These are phyloP conservation scores for Thomomys bottae DNA, from an alignment of 2,113 vertebrate species.

Conservation along the genomic window DNA sequence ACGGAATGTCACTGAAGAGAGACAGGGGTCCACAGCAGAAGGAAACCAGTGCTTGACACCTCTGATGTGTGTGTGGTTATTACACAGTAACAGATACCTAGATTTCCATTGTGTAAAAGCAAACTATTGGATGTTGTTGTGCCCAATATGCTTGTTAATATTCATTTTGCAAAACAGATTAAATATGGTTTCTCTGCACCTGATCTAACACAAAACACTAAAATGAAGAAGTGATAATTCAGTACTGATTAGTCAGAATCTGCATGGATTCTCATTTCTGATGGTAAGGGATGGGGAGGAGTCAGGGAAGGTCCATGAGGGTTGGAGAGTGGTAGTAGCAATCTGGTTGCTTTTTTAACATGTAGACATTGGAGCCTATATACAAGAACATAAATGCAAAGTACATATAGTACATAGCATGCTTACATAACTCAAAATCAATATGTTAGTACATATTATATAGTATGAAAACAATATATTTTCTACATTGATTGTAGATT, in stretches of 20 bases:
- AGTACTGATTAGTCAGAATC: neutral
- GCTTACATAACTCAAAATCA: neutral
- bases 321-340: neutral
- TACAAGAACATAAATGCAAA: neutral
- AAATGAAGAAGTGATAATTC: neutral
- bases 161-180: constrained; percentile 19
- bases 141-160: neutral
- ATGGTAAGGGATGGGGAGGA: neutral
- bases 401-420: fast-evolving
- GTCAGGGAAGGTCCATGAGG: neutral
- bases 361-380: neutral
- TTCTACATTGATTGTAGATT: neutral
- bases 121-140: neutral
- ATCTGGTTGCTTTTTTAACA: neutral
- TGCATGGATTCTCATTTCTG: neutral
- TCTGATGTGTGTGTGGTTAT: neutral
- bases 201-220: neutral
- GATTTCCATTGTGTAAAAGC: constrained; percentile 61
- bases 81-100: neutral
- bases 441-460: neutral
- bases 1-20: neutral
- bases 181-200: neutral
- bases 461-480: neutral
- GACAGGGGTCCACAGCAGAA: neutral
- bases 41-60: neutral